Percentiles rank a stretch among this genome's conserved stretches.
These are phyloP conservation scores for Macrotis lagotis DNA, from an alignment of 2,113 vertebrate genomes.

Conservation along the genomic window DNA sequence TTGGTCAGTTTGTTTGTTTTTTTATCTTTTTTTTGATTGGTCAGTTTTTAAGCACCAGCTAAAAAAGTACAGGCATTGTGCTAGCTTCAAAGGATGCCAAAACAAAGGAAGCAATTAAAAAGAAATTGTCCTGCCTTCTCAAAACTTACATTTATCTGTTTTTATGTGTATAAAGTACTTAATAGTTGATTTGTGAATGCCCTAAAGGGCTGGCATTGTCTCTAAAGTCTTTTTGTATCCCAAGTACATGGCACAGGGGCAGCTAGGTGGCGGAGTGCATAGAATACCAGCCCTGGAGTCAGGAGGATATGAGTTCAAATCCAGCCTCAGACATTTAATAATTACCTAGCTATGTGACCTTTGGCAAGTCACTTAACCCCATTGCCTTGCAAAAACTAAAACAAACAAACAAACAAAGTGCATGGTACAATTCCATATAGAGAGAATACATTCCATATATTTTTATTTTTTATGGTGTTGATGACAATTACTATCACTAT, in stretches of 20 bases:
- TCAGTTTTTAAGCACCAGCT: constrained; percentile 14
- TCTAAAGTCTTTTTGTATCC: not conserved
- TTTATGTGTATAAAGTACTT: not conserved
- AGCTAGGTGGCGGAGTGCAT: too few relatives aligned
- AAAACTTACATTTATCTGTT: not conserved
- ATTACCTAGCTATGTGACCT: too few relatives aligned
- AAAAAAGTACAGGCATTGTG: not conserved
- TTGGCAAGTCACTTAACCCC: too few relatives aligned
- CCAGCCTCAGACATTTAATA: too few relatives aligned
- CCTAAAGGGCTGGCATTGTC: not conserved
- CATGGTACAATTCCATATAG: not conserved
- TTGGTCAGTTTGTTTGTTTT: not conserved
- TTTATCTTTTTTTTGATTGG: too few relatives aligned
- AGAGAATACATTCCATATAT: not conserved
- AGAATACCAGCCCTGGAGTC: too few relatives aligned
- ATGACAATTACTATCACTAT: not conserved
- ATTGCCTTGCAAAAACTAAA: too few relatives aligned
- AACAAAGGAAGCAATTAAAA: not conserved
- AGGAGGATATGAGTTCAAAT: too few relatives aligned
- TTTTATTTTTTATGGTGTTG: not conserved
- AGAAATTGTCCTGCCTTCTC: not conserved
- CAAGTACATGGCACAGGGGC: not conserved
- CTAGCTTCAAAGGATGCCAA: not conserved
- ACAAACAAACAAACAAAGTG: too few relatives aligned
- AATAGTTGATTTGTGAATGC: not conserved